These are phyloP conservation scores for Hippocampus kuda DNA, from an alignment of 2,797 vertebrate genomes.

Conservation along the genomic window DNA sequence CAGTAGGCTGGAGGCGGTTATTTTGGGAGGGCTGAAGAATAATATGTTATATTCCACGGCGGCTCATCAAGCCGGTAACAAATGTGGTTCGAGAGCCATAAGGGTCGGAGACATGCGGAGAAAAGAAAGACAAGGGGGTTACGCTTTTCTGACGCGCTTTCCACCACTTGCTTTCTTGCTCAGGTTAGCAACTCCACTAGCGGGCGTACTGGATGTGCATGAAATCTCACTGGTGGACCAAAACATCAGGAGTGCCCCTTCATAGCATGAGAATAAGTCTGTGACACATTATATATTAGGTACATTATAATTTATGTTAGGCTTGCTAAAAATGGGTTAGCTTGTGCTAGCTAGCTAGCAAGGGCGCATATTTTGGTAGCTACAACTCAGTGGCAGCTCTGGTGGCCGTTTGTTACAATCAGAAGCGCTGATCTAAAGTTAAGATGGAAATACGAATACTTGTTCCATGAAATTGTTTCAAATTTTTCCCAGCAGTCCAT, in stretches of 20 bases:
- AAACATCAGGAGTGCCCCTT: constrained; percentile 7
- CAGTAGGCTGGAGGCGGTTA: constrained; percentile 69
- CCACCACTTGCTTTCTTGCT: constrained; percentile 46
- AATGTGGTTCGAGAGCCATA: constrained; percentile 70
- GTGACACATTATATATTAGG: background rate
- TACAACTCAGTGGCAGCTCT: too few species aligned
- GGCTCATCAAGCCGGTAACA: constrained; percentile 72
- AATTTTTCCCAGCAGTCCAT: too few species aligned
- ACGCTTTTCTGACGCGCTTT: constrained; percentile 69
- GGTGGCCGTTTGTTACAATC: too few species aligned
- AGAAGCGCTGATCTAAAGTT: too few species aligned
- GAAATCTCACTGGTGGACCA: constrained; percentile 32
- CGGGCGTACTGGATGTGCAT: constrained; percentile 50
- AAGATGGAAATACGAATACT: too few species aligned
- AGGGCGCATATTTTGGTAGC: too few species aligned
- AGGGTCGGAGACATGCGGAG: constrained; percentile 63
- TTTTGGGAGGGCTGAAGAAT: constrained; percentile 65
- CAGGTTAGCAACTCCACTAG: constrained; percentile 45
- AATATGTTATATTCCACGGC: constrained; percentile 70
- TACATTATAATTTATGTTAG: too few species aligned
- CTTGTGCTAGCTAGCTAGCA: too few species aligned
- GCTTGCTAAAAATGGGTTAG: too few species aligned
- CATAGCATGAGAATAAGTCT: background rate
- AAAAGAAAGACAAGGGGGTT: constrained; percentile 66
- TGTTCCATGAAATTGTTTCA: too few species aligned